Evolutionary conservation across 2,797 vertebrate genomes (phyloP).

Genomic region (Epinephelus malabaricus): DNA sequence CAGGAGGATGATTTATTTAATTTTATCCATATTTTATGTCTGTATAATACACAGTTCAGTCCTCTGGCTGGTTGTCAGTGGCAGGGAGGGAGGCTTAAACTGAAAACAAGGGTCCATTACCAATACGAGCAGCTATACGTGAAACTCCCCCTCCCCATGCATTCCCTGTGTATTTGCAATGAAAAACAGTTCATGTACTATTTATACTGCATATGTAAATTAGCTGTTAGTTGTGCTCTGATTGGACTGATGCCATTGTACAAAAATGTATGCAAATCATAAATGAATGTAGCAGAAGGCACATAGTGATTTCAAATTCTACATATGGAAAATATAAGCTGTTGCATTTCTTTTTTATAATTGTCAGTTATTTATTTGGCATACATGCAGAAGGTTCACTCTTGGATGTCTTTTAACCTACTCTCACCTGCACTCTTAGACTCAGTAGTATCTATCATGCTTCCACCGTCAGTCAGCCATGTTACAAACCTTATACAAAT

Average conservation of each 20-base stretch:
- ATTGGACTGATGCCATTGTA: conserved; percentile 58
- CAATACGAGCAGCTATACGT: conserved; percentile 77
- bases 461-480: conserved; percentile 41
- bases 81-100: conserved; percentile 39
- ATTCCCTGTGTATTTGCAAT: conserved; percentile 70
- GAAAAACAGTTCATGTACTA: conserved; percentile 64
- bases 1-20: conserved; percentile 50
- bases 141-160: conserved; percentile 32
- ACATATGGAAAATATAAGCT: conserved; percentile 65
- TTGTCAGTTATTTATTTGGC: conserved; percentile 75
- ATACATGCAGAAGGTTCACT: conserved; percentile 55
- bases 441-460: conserved; percentile 45
- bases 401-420: conserved; percentile 25
- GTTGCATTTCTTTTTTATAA: conserved; percentile 58
- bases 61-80: conserved; percentile 11
- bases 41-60: conserved; percentile 32
- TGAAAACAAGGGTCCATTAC: conserved; percentile 46
- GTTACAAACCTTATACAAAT: conserved; percentile 33
- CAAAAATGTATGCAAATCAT: conserved; percentile 72
- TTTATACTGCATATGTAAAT: conserved; percentile 78
- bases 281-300: conserved; percentile 81
- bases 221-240: conserved; percentile 57
- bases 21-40: conserved; percentile 33
- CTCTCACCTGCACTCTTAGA: conserved; percentile 46
- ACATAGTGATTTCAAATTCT: conserved; percentile 57